Percentiles rank a stretch among this genome's conserved stretches.
These are phyloP conservation scores for Nomada ferruginata DNA, from an alignment of 2,888 invertebrate species.

Conservation along the genomic window DNA sequence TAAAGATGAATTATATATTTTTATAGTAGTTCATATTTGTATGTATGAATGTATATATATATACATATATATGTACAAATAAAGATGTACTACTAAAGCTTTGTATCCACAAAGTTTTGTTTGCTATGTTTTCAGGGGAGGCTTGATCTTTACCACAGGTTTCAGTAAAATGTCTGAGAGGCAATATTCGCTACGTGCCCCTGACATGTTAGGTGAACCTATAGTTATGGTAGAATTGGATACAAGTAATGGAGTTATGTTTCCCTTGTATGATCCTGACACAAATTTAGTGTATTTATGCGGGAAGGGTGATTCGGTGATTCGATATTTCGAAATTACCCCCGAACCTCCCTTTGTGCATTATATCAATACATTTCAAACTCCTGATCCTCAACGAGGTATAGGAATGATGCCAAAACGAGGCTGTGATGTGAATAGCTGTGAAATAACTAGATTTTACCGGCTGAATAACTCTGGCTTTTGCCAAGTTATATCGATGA, in stretches of 20 bases:
- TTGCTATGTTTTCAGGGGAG: conserved; percentile 78
- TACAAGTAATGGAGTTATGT: conserved; percentile 98
- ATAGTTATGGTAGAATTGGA: conserved; percentile 97
- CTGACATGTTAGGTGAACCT: conserved; percentile 93
- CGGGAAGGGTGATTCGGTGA: conserved; percentile 99
- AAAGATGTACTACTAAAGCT: conserved; percentile 19
- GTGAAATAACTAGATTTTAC: conserved; percentile 98
- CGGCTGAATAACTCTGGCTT: conserved; percentile 96
- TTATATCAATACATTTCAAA: conserved; percentile 98
- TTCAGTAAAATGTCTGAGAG: conserved; percentile 99
- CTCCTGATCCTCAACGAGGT: conserved; percentile 98
- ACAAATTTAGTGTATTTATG: conserved; percentile 97
- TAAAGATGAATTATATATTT: conserved; percentile 26
- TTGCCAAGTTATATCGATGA: conserved; percentile 98
- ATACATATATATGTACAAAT: background rate
- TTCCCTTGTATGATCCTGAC: conserved; percentile 98
- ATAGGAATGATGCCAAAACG: conserved; percentile 99
- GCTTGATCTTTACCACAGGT: conserved; percentile 85
- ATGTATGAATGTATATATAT: conserved; percentile 1
- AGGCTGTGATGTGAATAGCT: conserved; percentile 96
- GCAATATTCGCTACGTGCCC: conserved; percentile 97
- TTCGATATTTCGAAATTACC: conserved; percentile 96
- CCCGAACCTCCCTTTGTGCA: conserved; percentile 97
- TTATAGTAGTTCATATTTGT: conserved; percentile 42
- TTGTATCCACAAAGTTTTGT: conserved; percentile 53